A percentile compares a stretch with the other conserved stretches of the same genome.
phyloP scores from a whole-genome alignment of 2,888 invertebrate genomes.

The Salpingus planirostris region DNA sequence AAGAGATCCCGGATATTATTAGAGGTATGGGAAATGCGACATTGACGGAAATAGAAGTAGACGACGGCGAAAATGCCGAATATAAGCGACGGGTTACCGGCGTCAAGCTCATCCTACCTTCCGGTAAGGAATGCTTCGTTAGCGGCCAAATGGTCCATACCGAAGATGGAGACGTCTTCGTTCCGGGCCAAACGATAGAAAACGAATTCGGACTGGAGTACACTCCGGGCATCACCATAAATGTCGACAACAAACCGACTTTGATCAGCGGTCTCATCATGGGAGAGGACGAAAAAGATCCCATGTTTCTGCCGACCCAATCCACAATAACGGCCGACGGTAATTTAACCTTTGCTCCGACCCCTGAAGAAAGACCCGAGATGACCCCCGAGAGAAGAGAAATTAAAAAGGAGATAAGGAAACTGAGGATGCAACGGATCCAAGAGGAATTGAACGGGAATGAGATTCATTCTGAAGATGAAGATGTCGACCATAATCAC shows the following conservation, averaged over 20 bases:
- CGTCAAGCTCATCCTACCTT: constrained; percentile 45
- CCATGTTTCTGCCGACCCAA: constrained; percentile 64
- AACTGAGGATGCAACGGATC: too few relatives aligned
- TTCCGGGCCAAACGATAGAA: constrained; percentile 66
- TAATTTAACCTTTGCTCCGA: constrained; percentile 37
- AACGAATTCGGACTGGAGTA: constrained; percentile 60
- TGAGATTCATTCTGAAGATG: constrained; percentile 15
- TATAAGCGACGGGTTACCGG: constrained; percentile 29
- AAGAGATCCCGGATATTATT: constrained; percentile 55
- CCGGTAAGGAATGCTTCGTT: constrained; percentile 61
- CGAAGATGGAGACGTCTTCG: constrained; percentile 59
- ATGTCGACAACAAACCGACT: constrained; percentile 57
- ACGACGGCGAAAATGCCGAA: constrained; percentile 19
- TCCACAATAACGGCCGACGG: constrained; percentile 49
- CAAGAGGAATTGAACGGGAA: constrained; percentile 15
- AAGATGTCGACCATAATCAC: constrained; percentile 11
- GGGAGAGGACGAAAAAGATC: constrained; percentile 48
- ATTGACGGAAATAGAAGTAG: constrained; percentile 48
- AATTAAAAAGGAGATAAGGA: constrained; percentile 16
- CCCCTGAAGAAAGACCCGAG: constrained; percentile 35
- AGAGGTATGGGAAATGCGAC: constrained; percentile 53
- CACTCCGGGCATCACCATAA: constrained; percentile 64
- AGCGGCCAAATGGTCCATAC: constrained; percentile 65
- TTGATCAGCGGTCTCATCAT: constrained; percentile 67
- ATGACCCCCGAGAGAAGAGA: constrained; percentile 27